These are phyloP conservation scores for Phainopepla nitens DNA, from an alignment of 2,113 vertebrate genomes.

Conservation along the genomic window DNA sequence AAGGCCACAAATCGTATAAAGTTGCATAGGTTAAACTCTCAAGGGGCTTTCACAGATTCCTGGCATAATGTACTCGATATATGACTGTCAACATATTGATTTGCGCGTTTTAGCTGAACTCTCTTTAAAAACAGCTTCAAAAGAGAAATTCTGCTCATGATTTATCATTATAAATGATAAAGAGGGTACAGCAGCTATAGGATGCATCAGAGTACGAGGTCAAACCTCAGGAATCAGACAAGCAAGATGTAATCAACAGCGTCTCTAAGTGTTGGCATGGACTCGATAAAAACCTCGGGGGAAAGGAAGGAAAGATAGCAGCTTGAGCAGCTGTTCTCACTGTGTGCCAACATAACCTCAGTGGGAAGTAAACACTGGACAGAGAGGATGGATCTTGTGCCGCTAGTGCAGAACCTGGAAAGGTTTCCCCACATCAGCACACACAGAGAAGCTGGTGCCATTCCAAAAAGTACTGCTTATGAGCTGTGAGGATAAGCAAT, in stretches of 20 bases:
- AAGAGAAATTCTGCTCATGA: not conserved
- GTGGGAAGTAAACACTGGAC: not conserved
- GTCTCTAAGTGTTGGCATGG: not conserved
- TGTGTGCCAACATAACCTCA: not conserved
- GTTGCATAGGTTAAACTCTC: not conserved
- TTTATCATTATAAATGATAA: not conserved
- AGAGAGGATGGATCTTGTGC: rapidly evolving
- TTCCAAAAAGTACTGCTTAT: not conserved
- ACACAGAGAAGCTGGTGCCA: not conserved
- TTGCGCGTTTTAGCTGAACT: not conserved
- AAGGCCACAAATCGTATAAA: not conserved
- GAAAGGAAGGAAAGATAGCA: not conserved
- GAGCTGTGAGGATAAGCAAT: not conserved
- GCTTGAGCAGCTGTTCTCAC: not conserved
- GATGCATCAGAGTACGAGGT: not conserved
- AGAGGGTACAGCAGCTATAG: not conserved
- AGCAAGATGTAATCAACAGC: not conserved
- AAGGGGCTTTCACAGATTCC: not conserved
- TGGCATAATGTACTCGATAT: not conserved
- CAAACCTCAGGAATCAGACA: not conserved
- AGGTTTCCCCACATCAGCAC: not conserved
- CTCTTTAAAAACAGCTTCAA: not conserved
- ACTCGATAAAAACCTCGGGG: not conserved
- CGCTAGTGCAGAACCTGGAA: not conserved
- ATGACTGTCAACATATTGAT: not conserved